These are phyloP conservation scores for Trichopoda pennipes DNA, from an alignment of 2,888 invertebrate genomes.

Conservation along the genomic window DNA sequence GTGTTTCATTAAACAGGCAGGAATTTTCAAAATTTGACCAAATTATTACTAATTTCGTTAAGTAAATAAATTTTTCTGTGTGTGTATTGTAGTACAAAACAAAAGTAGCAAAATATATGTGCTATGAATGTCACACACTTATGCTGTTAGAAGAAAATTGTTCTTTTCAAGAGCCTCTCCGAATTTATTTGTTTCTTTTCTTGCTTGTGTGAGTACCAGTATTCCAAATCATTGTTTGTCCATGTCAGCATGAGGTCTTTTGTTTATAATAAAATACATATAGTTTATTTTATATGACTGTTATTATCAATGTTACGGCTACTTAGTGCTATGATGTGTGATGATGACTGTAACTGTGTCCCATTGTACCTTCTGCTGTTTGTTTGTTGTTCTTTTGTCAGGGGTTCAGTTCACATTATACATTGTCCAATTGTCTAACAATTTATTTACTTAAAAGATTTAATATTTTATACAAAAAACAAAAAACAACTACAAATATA, in stretches of 20 bases:
- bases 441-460: slow-evolving; percentile 65
- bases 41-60: slow-evolving; percentile 17
- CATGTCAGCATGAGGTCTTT: slow-evolving; percentile 53
- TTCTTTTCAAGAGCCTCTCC: slow-evolving; percentile 12
- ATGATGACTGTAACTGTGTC: slow-evolving; percentile 70
- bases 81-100: slow-evolving; percentile 23
- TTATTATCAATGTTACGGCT: slow-evolving; percentile 73
- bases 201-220: slow-evolving; percentile 23
- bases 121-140: slow-evolving; percentile 1
- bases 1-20: slow-evolving; percentile 53
- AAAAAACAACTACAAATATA: slow-evolving; percentile 23
- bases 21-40: slow-evolving; percentile 40
- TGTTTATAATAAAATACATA: slow-evolving; percentile 38
- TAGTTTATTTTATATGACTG: slow-evolving; percentile 4
- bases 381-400: slow-evolving; percentile 37
- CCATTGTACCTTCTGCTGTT: slow-evolving; percentile 16
- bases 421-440: slow-evolving; percentile 44
- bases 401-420: slow-evolving; percentile 45
- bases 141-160: neutral
- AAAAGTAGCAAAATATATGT: slow-evolving; percentile 23
- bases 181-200: neutral
- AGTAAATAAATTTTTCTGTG: neutral
- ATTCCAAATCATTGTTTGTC: slow-evolving; percentile 48
- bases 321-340: slow-evolving; percentile 72
- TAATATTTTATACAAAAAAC: slow-evolving; percentile 6